phyloP scores from a whole-genome alignment of 2,797 vertebrate species.

The Todus mexicanus region DNA sequence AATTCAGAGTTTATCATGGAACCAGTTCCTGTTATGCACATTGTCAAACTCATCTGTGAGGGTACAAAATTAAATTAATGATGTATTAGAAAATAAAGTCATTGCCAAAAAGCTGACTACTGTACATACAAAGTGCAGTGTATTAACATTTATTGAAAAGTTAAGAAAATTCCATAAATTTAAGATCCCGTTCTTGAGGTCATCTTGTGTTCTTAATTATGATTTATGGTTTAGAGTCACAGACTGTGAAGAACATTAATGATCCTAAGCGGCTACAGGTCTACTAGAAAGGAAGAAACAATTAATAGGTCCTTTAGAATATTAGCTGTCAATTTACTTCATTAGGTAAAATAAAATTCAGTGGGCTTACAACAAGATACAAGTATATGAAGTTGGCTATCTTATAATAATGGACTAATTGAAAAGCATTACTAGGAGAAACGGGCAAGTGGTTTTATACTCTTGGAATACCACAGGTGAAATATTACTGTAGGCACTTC shows the following conservation, averaged over 20 bases:
- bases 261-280: background rate
- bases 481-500: background rate
- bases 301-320: background rate
- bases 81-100: background rate
- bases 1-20: background rate
- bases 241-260: background rate
- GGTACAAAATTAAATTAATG: background rate
- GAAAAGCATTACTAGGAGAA: background rate
- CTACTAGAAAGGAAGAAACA: background rate
- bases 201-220: background rate
- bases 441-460: background rate
- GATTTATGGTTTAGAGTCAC: background rate
- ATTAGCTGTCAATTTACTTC: background rate
- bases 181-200: background rate
- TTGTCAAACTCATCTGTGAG: background rate
- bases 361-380: background rate
- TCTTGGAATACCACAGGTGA: background rate
- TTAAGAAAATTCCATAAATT: background rate
- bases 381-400: background rate
- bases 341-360: background rate
- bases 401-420: background rate
- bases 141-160: background rate
- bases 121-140: background rate
- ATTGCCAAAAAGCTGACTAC: background rate
- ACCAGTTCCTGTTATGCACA: background rate